Evolutionary conservation across 2,797 vertebrate species (phyloP), one percentile per base, ranked within the genome.

Genomic region (Leuciscus waleckii): DNA sequence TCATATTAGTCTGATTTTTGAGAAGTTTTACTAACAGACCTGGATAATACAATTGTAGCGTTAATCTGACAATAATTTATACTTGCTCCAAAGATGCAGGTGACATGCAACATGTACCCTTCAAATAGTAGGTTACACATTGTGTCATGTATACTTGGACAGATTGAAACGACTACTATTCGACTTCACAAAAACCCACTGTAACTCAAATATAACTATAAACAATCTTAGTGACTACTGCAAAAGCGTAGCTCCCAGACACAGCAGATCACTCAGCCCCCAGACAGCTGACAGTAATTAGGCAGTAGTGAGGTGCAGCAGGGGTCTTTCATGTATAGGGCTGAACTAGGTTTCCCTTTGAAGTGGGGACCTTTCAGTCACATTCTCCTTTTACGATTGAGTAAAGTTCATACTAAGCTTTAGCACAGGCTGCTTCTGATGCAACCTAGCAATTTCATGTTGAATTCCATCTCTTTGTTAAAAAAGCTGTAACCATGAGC

Each of bases 221-320:
- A 77, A 58, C 29, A 11, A 51, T n/a, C 65, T 35, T 81, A 68
- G 68, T 41, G 32, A 63, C 54, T 79, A 43, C 54, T 81, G 69
- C 74, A 89, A 82, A 58, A 61, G 58, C 14, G 2, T 51, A 65
- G 61, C 43, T 68, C 35, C 46, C 85, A 73, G 32, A 32, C 76
- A 61, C 77, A 75, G 67, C 39, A 71, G 51, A 87, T 86, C 87
- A 86, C 51, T 88, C 74, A 78, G 75, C 39, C 86, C 54, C 43
- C 65, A 89, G 82, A 80, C 89, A 90, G 88, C 87, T 88, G 87
- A 88, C 83, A 82, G 84, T 88, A 86, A 89, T 91, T 90, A 89
- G 79, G 82, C 82, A 83, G 68, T 43, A 80, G 86, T 83, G 74
- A 82, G 82, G 80, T 81, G 63, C 87, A 89, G 81, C 58, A 76